phyloP scores from a whole-genome alignment of 1,140 invertebrate species.

The Zaprionus inermis region DNA sequence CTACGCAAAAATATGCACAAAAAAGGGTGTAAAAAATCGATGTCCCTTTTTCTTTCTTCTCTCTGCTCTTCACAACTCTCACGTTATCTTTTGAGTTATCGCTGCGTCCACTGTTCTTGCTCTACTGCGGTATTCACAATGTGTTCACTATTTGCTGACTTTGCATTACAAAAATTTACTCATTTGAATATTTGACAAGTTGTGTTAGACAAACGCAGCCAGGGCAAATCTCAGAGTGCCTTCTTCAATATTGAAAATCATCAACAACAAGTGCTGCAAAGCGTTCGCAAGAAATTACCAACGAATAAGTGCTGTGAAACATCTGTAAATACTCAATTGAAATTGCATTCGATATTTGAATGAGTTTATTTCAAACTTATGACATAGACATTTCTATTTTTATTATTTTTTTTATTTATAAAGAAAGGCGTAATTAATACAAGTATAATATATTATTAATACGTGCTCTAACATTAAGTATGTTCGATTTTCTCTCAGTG shows the following conservation, averaged over 20 bases:
- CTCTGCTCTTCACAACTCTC: slow-evolving; percentile 18
- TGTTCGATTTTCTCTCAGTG: slow-evolving; percentile 10
- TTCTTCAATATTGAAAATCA: slow-evolving; percentile 74
- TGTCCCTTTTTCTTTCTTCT: slow-evolving; percentile 60
- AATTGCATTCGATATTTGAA: too few species aligned
- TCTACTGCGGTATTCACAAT: slow-evolving; percentile 7
- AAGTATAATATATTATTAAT: neutral
- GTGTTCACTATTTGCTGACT: slow-evolving; percentile 19
- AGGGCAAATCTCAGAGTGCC: slow-evolving; percentile 48
- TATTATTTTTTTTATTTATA: neutral
- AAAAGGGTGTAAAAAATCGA: slow-evolving; percentile 81
- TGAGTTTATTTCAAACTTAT: neutral
- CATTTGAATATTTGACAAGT: slow-evolving; percentile 41
- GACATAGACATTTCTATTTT: neutral
- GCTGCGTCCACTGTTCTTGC: slow-evolving; percentile 10
- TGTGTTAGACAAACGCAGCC: slow-evolving; percentile 49
- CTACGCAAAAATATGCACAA: slow-evolving; percentile 51
- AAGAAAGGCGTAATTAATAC: neutral
- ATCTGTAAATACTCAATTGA: neutral
- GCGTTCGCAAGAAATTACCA: neutral
- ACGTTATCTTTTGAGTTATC: slow-evolving; percentile 2
- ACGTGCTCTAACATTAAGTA: too few species aligned
- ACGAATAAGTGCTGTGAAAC: neutral
- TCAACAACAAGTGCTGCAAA: slow-evolving; percentile 33
- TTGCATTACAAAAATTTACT: slow-evolving; percentile 44